Base-by-base conservation (phyloP, 2,113 vertebrate genomes). In the Podocnemis expansa region DNA sequence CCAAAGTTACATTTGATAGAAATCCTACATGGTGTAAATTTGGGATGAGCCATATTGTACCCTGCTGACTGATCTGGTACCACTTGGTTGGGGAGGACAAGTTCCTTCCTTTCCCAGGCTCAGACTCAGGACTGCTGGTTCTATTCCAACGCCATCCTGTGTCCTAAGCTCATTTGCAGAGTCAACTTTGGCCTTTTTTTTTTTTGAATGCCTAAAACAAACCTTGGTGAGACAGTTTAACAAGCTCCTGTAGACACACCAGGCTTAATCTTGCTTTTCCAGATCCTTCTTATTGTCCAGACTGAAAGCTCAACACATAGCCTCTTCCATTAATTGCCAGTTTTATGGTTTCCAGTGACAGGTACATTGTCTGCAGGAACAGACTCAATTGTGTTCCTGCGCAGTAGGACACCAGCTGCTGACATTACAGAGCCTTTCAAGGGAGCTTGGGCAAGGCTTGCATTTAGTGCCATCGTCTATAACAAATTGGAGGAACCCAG, bases 231-330 rank as follows among this genome's bases (percentile, higher is more conserved):
- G 96, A 87, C 90, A 82, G 84, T 96, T 90, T 94, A 87, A 86
- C 93, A 87, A 89, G 86, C 96, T 93, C 96, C 52, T 52, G 82
- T 9, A 60, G 96, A 89, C 88, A 91, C 4, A 83, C 91, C 89
- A 96, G 95, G 89, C 89, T 97, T 98, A 98, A 98, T 98, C 98
- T 98, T 96, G 56, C 96, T 87, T 89, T 89, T 92, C 96, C 98
- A 99, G 99, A 98, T 97, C 88, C 97, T 87, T 96, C 98, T 98
- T 97, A 99, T 98, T 97, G 98, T 97, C 91, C 80, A 70, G 92
- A 92, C 92, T 97, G 94, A 97, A 97, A 97, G 96, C 88, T 2
- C 52, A 93, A 6, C 81, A 6, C 84, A 89, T 85, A 96, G 95
- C 96, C 96, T 92, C 87, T 88, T 82, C 91, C 97, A 98, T 98